phyloP scores from a whole-genome alignment of 2,888 invertebrate species.

The Xanthorhoe designata region DNA sequence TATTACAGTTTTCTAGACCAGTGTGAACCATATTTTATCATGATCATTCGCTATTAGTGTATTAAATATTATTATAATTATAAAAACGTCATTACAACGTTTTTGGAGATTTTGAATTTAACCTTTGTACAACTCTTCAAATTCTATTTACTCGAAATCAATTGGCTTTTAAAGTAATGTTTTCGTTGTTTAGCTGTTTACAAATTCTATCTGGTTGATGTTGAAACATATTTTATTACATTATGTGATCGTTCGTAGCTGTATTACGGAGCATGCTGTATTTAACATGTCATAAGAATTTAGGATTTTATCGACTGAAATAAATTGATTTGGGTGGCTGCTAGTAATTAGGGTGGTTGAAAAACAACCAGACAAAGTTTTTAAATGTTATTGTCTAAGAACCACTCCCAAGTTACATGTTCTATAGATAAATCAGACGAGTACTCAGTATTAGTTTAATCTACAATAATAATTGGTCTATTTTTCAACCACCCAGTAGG shows the following conservation, averaged over 20 bases:
- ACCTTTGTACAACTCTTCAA: conserved; percentile 57
- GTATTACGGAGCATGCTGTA: conserved; percentile 38
- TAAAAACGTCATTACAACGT: conserved; percentile 41
- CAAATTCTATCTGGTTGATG: conserved; percentile 82
- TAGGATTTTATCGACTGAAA: conserved; percentile 77
- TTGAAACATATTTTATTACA: conserved; percentile 78
- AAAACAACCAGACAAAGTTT: conserved; percentile 2
- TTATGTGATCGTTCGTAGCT: conserved; percentile 46
- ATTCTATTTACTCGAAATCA: conserved; percentile 57
- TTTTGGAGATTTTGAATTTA: conserved; percentile 47
- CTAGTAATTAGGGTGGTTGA: conserved; percentile 33
- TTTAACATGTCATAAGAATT: conserved; percentile 47
- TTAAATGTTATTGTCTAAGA: neutral
- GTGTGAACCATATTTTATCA: conserved; percentile 21
- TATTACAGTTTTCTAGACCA: neutral
- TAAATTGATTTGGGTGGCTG: conserved; percentile 60
- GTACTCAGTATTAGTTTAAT: neutral
- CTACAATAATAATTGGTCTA: conserved; percentile 8
- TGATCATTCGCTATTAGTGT: conserved; percentile 24
- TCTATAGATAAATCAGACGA: neutral
- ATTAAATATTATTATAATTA: conserved; percentile 18
- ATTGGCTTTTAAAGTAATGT: conserved; percentile 62
- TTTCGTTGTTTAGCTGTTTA: conserved; percentile 73
- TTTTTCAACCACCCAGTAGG: conserved; percentile 40
- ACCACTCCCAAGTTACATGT: neutral